A percentile compares a stretch with the other conserved stretches of the same genome.
These are phyloP conservation scores for Parazoanthus darwini DNA, from an alignment of 92 coral and sea anemone species.

Conservation along the genomic window DNA sequence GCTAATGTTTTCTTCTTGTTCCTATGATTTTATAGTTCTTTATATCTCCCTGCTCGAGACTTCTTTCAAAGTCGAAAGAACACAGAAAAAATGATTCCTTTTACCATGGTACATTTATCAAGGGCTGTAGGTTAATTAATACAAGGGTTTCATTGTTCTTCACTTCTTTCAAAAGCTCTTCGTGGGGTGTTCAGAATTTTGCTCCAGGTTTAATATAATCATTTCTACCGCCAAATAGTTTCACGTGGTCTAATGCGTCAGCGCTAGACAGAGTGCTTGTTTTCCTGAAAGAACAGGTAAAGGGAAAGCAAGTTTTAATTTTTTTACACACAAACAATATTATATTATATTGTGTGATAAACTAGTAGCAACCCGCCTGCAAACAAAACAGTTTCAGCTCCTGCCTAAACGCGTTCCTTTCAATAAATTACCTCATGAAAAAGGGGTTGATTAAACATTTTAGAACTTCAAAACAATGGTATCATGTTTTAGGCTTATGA, in stretches of 20 bases:
- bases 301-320: background rate
- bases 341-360: background rate
- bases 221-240: slow-evolving; percentile 3
- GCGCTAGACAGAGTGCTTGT: background rate
- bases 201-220: background rate
- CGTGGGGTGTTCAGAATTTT: slow-evolving; percentile 26
- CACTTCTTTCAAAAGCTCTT: background rate
- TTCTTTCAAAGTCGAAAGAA: background rate
- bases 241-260: slow-evolving; percentile 5
- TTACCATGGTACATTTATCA: slow-evolving; percentile 33
- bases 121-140: background rate
- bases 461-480: slow-evolving; percentile 7
- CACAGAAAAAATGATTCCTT: slow-evolving; percentile 31
- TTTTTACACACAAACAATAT: slow-evolving; percentile 9
- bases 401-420: background rate
- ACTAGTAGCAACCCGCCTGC: background rate
- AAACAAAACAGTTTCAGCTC: slow-evolving; percentile 1
- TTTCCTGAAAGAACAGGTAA: background rate
- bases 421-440: slow-evolving; percentile 4
- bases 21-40: background rate
- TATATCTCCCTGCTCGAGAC: background rate
- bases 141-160: slow-evolving; percentile 27
- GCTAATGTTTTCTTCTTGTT: background rate
- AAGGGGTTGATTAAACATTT: background rate
- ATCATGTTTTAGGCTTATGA: slow-evolving; percentile 16